Percentiles rank a stretch among this genome's conserved stretches.
These are phyloP conservation scores for Melieria crassipennis DNA, from an alignment of 2,888 invertebrate genomes.

Conservation along the genomic window DNA sequence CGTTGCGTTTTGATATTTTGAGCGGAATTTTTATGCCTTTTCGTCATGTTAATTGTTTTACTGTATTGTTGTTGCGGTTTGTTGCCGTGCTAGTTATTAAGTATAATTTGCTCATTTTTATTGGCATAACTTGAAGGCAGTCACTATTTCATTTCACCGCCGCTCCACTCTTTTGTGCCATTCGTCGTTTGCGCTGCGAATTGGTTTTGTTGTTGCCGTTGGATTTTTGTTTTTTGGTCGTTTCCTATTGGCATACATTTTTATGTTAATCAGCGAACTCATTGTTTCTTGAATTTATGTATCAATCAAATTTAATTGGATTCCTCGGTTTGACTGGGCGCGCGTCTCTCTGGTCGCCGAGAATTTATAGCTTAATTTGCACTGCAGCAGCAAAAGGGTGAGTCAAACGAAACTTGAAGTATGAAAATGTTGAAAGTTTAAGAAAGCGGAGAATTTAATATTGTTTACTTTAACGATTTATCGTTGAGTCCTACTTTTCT, in stretches of 20 bases:
- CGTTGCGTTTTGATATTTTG: conserved; percentile 7
- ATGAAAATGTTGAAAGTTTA: too few species aligned
- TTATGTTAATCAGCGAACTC: conserved; percentile 28
- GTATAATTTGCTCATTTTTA: conserved; percentile 50
- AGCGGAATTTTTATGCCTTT: conserved; percentile 53
- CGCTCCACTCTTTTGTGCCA: not conserved
- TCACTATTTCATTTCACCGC: not conserved
- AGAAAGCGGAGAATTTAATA: too few species aligned
- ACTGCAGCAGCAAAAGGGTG: too few species aligned
- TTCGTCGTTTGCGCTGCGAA: not conserved
- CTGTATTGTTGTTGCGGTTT: conserved; percentile 37
- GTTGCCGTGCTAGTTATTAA: conserved; percentile 43
- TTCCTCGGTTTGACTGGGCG: conserved; percentile 30
- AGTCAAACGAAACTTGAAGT: too few species aligned
- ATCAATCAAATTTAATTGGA: conserved; percentile 34
- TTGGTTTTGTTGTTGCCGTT: not conserved
- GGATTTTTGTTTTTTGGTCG: conserved; percentile 6
- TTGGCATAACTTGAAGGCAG: conserved; percentile 29
- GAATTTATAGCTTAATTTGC: too few species aligned
- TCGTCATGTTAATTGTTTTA: conserved; percentile 57
- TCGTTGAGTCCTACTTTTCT: too few species aligned
- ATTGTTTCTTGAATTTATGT: conserved; percentile 26
- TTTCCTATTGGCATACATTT: conserved; percentile 28
- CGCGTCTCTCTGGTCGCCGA: too few species aligned
- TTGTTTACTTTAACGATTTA: too few species aligned